Evolutionary conservation across 2,797 vertebrate species (phyloP).

Genomic region (Anguilla obscura): DNA sequence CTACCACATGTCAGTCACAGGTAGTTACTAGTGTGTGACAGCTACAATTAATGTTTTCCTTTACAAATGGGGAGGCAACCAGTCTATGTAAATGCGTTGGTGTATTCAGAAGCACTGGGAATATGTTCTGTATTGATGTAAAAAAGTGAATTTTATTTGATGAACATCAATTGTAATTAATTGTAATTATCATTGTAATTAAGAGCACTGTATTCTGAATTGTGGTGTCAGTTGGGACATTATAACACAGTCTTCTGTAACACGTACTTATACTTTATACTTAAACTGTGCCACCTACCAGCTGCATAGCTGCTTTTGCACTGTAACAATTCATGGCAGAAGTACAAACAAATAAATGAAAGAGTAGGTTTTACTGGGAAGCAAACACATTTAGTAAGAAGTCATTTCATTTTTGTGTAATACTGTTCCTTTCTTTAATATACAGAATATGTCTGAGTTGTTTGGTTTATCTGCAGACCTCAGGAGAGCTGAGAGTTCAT

Average conservation of each 20-base stretch:
- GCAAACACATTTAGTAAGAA: neutral
- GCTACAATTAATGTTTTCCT: slow-evolving; percentile 55
- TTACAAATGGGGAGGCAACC: slow-evolving; percentile 71
- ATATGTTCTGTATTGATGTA: slow-evolving; percentile 76
- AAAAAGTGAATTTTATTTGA: slow-evolving; percentile 73
- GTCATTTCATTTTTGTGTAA: neutral
- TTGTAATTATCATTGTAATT: slow-evolving; percentile 70
- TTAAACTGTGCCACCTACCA: slow-evolving; percentile 16
- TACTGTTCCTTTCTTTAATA: neutral
- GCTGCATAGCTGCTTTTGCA: slow-evolving; percentile 19
- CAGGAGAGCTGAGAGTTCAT: slow-evolving; percentile 11
- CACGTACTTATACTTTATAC: neutral
- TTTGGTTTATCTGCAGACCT: slow-evolving; percentile 19
- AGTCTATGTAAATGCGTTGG: slow-evolving; percentile 73
- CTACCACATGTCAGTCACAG: slow-evolving; percentile 54
- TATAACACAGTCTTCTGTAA: slow-evolving; percentile 12
- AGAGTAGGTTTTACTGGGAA: neutral
- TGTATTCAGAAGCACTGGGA: slow-evolving; percentile 76
- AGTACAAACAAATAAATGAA: slow-evolving; percentile 7
- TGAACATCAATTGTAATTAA: slow-evolving; percentile 54
- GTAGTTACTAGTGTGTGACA: slow-evolving; percentile 35
- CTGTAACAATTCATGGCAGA: neutral
- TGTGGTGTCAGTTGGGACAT: slow-evolving; percentile 28
- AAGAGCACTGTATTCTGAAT: slow-evolving; percentile 67
- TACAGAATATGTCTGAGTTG: neutral